These are phyloP conservation scores for Elephantulus edwardii DNA, from an alignment of 2,113 vertebrate genomes.

Conservation along the genomic window DNA sequence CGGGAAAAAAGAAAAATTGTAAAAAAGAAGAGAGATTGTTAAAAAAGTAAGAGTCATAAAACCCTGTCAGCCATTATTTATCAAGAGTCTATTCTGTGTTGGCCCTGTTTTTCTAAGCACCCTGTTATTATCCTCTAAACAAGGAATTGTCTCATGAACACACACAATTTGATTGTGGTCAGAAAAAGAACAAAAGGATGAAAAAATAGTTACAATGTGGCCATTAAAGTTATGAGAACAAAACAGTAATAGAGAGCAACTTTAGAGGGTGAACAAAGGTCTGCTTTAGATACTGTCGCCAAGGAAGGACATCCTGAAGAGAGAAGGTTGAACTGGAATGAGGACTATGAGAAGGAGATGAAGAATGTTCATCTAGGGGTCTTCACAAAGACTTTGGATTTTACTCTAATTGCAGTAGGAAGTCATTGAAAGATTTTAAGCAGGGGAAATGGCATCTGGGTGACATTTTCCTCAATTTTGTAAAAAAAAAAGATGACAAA, in stretches of 20 bases:
- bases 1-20: neutral
- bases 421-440: neutral
- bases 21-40: neutral
- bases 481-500: neutral
- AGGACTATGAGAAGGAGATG: neutral
- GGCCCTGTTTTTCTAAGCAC: neutral
- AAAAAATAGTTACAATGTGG: neutral
- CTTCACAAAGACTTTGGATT: neutral
- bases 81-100: neutral
- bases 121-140: neutral
- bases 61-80: neutral
- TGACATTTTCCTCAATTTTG: neutral
- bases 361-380: neutral
- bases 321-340: neutral
- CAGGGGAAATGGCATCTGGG: neutral
- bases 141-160: neutral
- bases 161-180: neutral
- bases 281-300: neutral
- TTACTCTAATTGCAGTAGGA: neutral
- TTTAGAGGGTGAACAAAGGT: neutral
- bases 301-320: neutral
- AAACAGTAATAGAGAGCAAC: neutral
- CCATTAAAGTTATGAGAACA: neutral
- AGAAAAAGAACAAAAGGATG: neutral
- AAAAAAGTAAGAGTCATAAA: constrained; percentile 7